Conservation (phyloP, 2,888 invertebrate species). For the Tetragnatha montana region DNA sequence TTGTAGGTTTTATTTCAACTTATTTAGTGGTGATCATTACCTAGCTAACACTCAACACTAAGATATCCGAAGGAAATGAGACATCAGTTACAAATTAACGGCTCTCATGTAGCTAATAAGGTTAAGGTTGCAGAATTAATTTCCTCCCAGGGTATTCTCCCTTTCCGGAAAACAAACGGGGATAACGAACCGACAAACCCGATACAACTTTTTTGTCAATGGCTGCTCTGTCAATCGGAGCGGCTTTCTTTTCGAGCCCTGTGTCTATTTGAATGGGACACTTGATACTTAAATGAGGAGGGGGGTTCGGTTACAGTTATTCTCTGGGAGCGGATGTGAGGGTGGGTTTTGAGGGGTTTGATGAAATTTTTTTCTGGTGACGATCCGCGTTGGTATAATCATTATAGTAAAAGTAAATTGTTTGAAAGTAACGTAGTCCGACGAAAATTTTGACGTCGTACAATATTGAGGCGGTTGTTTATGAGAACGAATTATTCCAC, state of each 20-base stretch:
- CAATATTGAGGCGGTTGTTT: no score
- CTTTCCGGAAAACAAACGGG: background rate
- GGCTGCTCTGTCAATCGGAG: background rate
- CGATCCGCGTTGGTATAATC: no score
- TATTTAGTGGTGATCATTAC: no score
- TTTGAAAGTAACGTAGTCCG: no score
- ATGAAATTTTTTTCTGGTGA: no score
- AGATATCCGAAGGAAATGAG: background rate
- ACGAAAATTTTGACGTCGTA: no score
- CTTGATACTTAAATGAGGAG: slow-evolving; percentile 41
- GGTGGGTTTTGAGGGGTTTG: background rate
- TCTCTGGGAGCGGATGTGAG: slow-evolving; percentile 3
- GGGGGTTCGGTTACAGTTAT: slow-evolving; percentile 30
- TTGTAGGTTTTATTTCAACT: no score
- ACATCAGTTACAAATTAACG: background rate
- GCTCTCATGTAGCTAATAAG: background rate
- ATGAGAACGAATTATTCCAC: no score
- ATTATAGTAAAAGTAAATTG: no score
- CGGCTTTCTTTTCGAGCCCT: background rate
- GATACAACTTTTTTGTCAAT: background rate
- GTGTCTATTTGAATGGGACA: slow-evolving; percentile 21
- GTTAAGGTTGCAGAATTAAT: background rate
- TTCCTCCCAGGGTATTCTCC: background rate
- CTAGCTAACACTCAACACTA: no score
- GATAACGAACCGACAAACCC: background rate